These are phyloP conservation scores for Andricus grossulariae DNA, from an alignment of 1,140 invertebrate species.

Conservation along the genomic window DNA sequence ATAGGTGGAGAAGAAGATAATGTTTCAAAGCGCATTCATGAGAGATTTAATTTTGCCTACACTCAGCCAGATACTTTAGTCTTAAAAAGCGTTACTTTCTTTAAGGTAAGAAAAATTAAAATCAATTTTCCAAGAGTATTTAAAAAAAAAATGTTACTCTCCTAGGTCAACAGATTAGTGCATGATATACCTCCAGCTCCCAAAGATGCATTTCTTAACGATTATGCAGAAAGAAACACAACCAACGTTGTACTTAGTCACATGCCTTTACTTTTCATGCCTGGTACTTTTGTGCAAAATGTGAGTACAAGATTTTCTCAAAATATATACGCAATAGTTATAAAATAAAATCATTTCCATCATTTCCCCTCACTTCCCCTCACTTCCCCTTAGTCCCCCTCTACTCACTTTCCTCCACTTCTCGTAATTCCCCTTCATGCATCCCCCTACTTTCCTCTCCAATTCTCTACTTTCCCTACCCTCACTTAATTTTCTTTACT, in stretches of 20 bases:
- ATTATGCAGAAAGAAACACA: conserved; percentile 76
- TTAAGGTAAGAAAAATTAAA: conserved; percentile 73
- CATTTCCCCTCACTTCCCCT: no score
- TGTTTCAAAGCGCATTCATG: conserved; percentile 83
- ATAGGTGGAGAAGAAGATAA: conserved; percentile 93
- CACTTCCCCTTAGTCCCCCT: no score
- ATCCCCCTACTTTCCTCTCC: no score
- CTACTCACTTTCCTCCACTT: no score
- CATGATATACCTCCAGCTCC: conserved; percentile 71
- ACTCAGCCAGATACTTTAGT: conserved; percentile 80
- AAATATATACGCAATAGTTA: no score
- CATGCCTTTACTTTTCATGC: conserved; percentile 80
- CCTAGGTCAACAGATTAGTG: conserved; percentile 84
- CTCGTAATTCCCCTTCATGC: no score
- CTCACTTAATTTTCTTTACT: no score
- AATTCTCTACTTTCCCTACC: no score
- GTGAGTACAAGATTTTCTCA: conserved; percentile 66
- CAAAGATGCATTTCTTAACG: conserved; percentile 77
- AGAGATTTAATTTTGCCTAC: conserved; percentile 87
- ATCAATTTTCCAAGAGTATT: conserved; percentile 22
- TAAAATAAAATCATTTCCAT: no score
- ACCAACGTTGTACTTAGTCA: conserved; percentile 84
- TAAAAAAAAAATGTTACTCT: conserved; percentile 65
- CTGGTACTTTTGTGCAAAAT: conserved; percentile 79
- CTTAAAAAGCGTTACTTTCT: conserved; percentile 78